phyloP scores from a whole-genome alignment of 2,888 invertebrate species.

The Lutraria lutraria region DNA sequence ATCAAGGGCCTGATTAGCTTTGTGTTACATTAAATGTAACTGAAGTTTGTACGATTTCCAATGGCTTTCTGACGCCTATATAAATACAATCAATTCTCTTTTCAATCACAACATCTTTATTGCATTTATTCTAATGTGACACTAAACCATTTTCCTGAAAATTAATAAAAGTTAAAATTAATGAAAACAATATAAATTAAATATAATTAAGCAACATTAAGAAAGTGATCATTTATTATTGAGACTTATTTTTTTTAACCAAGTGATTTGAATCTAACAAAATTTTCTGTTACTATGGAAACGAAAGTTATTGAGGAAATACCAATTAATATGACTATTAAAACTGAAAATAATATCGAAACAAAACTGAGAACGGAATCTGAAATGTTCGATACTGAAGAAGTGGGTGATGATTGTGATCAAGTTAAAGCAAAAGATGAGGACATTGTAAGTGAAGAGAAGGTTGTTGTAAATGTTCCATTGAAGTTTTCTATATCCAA shows the following conservation, averaged over 20 bases:
- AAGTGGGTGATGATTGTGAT: background rate
- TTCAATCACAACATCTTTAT: too few species aligned
- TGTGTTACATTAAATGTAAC: slow-evolving; percentile 23
- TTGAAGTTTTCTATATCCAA: slow-evolving; percentile 41
- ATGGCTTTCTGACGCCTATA: slow-evolving; percentile 31
- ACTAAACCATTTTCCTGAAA: too few species aligned
- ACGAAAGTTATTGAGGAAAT: background rate
- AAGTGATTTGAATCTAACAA: background rate
- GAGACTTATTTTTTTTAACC: background rate
- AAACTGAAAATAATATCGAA: background rate
- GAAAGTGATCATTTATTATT: background rate
- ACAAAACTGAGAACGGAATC: background rate
- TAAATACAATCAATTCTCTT: slow-evolving; percentile 16
- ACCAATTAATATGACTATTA: slow-evolving; percentile 6
- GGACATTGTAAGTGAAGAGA: background rate
- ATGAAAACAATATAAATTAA: background rate
- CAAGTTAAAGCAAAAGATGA: background rate
- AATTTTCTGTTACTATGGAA: background rate
- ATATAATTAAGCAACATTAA: background rate
- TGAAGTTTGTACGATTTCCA: background rate
- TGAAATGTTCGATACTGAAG: background rate
- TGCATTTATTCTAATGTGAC: too few species aligned
- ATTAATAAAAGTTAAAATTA: too few species aligned
- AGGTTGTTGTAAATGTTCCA: background rate
- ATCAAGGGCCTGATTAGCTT: slow-evolving; percentile 25